Evolutionary conservation across 2,888 invertebrate genomes (phyloP).

Genomic region (Itoplectis maculator): DNA sequence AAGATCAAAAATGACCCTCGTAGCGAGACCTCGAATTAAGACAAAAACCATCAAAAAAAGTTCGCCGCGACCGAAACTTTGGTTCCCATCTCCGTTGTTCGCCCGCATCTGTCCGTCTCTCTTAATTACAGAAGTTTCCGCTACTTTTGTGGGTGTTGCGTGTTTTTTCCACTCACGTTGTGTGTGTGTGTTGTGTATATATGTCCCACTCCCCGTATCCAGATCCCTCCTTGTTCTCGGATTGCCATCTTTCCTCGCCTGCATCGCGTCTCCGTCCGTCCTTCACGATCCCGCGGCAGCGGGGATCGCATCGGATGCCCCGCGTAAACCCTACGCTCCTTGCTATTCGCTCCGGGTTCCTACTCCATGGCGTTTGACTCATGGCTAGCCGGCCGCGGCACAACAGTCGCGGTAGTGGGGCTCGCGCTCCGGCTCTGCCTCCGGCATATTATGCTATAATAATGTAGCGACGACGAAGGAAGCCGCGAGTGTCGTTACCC

Average conservation of each 20-base stretch:
- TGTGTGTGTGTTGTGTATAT: too few species aligned
- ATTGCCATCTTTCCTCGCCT: constrained; percentile 7
- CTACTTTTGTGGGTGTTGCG: constrained; percentile 22
- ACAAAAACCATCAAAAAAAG: constrained; percentile 33
- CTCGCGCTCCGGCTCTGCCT: constrained; percentile 7
- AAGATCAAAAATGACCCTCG: neutral
- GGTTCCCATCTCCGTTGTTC: neutral
- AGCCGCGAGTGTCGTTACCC: constrained; percentile 68
- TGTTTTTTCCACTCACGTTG: neutral
- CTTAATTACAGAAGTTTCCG: constrained; percentile 38
- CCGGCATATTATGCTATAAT: constrained; percentile 62
- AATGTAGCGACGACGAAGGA: constrained; percentile 63
- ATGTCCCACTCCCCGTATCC: constrained; percentile 1
- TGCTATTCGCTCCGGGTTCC: constrained; percentile 39
- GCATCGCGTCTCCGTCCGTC: constrained; percentile 8
- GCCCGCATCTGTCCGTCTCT: constrained; percentile 22
- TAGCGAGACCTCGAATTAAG: neutral
- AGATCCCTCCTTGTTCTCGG: neutral
- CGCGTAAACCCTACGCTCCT: constrained; percentile 6
- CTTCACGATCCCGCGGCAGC: neutral
- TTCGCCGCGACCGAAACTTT: constrained; percentile 11
- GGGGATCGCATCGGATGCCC: constrained; percentile 23
- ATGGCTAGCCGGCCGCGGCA: neutral
- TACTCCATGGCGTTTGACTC: constrained; percentile 44
- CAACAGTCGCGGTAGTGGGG: constrained; percentile 25